Conservation (phyloP, 2,797 vertebrate species). For the Borostomias antarcticus region DNA sequence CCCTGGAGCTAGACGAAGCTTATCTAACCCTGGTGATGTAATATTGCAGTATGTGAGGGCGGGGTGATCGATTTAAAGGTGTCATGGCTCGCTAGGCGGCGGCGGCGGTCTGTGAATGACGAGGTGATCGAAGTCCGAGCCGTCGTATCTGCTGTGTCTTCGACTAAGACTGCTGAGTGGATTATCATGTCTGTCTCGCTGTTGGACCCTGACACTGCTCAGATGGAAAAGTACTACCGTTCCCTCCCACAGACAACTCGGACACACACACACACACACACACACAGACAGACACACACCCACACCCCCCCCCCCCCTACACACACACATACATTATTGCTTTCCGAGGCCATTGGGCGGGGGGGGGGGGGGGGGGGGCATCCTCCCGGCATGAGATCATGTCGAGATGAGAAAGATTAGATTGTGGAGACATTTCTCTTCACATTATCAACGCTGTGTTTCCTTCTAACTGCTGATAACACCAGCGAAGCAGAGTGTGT, state of each 20-base stretch:
- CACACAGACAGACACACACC: too few species aligned
- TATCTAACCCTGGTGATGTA: not conserved
- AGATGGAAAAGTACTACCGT: not conserved
- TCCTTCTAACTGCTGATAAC: not conserved
- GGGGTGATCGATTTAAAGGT: too few species aligned
- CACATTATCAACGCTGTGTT: not conserved
- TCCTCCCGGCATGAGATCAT: too few species aligned
- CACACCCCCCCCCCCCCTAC: too few species aligned
- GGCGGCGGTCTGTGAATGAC: not conserved
- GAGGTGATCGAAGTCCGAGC: not conserved
- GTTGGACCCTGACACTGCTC: not conserved
- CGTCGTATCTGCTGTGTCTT: too few species aligned
- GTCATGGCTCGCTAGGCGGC: too few species aligned
- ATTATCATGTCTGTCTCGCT: not conserved
- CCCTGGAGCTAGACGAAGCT: not conserved
- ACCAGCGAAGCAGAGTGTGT: too few species aligned
- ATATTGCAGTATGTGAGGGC: not conserved
- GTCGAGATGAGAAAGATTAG: not conserved
- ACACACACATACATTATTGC: too few species aligned
- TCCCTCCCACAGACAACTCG: too few species aligned
- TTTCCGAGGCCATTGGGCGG: too few species aligned
- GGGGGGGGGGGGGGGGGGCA: too few species aligned
- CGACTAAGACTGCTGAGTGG: too few species aligned
- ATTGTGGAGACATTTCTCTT: not conserved
- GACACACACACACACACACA: not conserved